Evolutionary conservation across 2,797 vertebrate species (phyloP).

Genomic region (Brotogeris chrysoptera): DNA sequence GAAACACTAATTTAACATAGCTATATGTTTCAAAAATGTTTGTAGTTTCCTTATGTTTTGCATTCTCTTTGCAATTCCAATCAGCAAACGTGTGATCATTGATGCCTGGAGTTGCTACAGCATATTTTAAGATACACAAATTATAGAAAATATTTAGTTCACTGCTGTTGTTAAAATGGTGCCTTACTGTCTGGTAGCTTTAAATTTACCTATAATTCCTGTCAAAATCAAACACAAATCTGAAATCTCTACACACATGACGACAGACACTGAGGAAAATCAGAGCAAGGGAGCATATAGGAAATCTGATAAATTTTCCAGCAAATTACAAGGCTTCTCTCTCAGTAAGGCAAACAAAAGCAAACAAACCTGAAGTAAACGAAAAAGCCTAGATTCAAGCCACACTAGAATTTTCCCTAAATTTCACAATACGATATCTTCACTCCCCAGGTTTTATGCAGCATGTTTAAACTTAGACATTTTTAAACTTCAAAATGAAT

Average conservation of each 20-base stretch:
- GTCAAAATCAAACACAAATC: slow-evolving; percentile 18
- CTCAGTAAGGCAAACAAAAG: background rate
- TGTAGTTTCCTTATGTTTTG: background rate
- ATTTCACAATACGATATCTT: background rate
- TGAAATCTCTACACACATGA: background rate
- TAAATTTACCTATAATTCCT: background rate
- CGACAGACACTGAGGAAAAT: background rate
- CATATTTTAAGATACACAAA: background rate
- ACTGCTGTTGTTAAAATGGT: background rate
- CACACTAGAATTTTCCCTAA: background rate
- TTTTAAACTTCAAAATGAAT: background rate
- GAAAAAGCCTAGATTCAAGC: background rate
- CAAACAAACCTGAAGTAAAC: background rate
- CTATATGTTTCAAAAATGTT: background rate
- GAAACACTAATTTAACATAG: slow-evolving; percentile 34
- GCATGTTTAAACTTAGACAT: background rate
- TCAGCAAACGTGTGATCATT: background rate
- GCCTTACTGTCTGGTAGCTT: background rate
- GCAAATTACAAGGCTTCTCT: background rate
- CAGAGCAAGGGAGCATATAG: background rate
- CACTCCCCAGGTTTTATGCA: background rate
- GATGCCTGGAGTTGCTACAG: background rate
- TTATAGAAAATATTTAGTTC: background rate
- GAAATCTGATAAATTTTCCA: slow-evolving; percentile 26
- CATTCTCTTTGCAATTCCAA: slow-evolving; percentile 15